These are phyloP conservation scores for Spongilla lacustris DNA, from an alignment of 37 sponge, comb jelly and placozoan species.

Conservation along the genomic window DNA sequence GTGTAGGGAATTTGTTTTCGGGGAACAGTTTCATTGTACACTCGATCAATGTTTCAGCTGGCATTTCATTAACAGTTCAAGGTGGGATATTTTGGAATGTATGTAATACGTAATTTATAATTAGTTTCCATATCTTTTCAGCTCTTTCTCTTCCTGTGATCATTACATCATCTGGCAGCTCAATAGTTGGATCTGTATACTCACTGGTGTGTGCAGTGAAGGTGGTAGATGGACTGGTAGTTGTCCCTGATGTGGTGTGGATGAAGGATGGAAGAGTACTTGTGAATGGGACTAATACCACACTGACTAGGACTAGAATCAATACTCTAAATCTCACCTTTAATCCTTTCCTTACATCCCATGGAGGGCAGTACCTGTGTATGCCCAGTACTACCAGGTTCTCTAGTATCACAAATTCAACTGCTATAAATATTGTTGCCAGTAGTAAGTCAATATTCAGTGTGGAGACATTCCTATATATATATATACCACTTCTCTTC, in stretches of 20 bases:
- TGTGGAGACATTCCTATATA: no score
- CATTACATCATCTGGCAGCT: no score
- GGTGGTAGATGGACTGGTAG: not conserved
- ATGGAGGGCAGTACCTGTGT: no score
- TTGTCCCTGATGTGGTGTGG: slow-evolving; percentile 25
- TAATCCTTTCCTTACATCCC: not conserved
- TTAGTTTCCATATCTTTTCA: no score
- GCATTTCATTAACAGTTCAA: not conserved
- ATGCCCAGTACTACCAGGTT: slow-evolving; percentile 4
- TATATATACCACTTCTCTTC: no score
- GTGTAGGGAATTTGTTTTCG: not conserved
- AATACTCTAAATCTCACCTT: slow-evolving; percentile 8
- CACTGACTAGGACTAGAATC: not conserved
- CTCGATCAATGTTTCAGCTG: not conserved
- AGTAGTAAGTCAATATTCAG: no score
- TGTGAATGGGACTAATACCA: no score
- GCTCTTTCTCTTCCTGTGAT: no score
- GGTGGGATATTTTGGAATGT: no score
- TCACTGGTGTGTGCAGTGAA: slow-evolving; percentile 21
- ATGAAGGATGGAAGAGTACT: not conserved
- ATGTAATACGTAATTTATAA: no score
- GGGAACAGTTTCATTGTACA: not conserved
- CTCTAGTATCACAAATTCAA: slow-evolving; percentile 21
- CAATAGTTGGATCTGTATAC: not conserved
- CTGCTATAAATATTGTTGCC: not conserved